Conservation (phyloP, 2,113 vertebrate genomes). For the Girardinichthys multiradiatus region DNA sequence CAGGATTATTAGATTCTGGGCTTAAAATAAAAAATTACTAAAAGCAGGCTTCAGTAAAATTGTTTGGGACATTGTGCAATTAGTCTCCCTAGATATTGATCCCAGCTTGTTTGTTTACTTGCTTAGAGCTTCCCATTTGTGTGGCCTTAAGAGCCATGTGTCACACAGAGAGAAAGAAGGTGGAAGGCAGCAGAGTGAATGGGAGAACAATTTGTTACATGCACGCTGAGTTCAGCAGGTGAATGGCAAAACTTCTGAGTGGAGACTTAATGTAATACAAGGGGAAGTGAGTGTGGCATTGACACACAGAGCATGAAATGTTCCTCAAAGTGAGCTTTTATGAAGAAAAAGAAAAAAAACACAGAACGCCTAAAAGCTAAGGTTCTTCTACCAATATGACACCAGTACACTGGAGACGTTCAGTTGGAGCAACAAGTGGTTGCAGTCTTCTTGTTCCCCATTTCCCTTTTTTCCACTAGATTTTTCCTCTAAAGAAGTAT, state of each 20-base stretch:
- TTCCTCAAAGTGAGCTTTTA: constrained; percentile 42
- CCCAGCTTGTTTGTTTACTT: constrained; percentile 69
- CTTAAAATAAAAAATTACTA: constrained; percentile 35
- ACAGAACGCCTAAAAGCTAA: constrained; percentile 32
- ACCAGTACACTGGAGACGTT: constrained; percentile 57
- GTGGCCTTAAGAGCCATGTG: constrained; percentile 69
- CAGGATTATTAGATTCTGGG: no score
- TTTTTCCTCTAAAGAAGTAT: constrained; percentile 61
- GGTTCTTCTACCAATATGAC: constrained; percentile 30
- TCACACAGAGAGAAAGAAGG: constrained; percentile 40
- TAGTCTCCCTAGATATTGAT: constrained; percentile 69
- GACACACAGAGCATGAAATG: constrained; percentile 35
- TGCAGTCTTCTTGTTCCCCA: constrained; percentile 55
- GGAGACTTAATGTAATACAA: constrained; percentile 32
- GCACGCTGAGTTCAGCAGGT: constrained; percentile 24
- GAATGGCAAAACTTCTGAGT: constrained; percentile 41
- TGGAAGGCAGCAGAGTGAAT: constrained; percentile 44
- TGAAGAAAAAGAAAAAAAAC: constrained; percentile 30
- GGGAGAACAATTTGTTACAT: constrained; percentile 28
- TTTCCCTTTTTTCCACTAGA: constrained; percentile 41
- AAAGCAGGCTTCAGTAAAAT: constrained; percentile 53
- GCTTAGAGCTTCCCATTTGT: constrained; percentile 53
- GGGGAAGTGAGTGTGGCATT: constrained; percentile 9
- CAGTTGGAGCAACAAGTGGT: constrained; percentile 75
- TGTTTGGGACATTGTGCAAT: constrained; percentile 70